Conservation (phyloP, 2,113 vertebrate species). For the Ammospiza nelsoni region DNA sequence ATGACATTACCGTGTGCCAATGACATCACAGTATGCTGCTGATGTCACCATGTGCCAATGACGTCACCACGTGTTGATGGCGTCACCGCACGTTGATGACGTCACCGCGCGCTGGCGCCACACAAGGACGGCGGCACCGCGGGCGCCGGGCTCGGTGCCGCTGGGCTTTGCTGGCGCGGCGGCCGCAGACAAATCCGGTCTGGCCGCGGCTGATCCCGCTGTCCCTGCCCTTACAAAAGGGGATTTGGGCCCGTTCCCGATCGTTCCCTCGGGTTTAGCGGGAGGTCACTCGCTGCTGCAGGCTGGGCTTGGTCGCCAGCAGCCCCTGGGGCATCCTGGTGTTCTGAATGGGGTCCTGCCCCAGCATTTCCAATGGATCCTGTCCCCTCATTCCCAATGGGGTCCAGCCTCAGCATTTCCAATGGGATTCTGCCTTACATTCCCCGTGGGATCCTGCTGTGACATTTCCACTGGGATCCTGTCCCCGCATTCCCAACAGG, state of each 20-base stretch:
- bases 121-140: fast-evolving
- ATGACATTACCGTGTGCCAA: too few species aligned
- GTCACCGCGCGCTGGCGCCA: fast-evolving
- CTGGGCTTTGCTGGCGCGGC: not conserved
- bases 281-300: slow-evolving; percentile 19
- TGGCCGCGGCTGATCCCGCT: not conserved
- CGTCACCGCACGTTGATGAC: fast-evolving
- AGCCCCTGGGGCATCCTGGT: not conserved
- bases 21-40: too few species aligned
- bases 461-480: fast-evolving
- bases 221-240: slow-evolving; percentile 44
- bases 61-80: fast-evolving
- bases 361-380: too few species aligned
- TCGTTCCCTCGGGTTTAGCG: slow-evolving; percentile 7
- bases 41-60: fast-evolving
- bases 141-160: not conserved
- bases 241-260: slow-evolving; percentile 2
- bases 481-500: not conserved
- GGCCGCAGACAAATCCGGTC: slow-evolving; percentile 39
- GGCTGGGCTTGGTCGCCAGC: not conserved
- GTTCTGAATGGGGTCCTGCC: too few species aligned
- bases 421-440: too few species aligned
- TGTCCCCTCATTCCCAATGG: too few species aligned
- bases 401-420: too few species aligned
- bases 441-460: too few species aligned